Base-by-base conservation (phyloP, 2,888 invertebrate genomes). In the Trissoscelio sp. region DNA sequence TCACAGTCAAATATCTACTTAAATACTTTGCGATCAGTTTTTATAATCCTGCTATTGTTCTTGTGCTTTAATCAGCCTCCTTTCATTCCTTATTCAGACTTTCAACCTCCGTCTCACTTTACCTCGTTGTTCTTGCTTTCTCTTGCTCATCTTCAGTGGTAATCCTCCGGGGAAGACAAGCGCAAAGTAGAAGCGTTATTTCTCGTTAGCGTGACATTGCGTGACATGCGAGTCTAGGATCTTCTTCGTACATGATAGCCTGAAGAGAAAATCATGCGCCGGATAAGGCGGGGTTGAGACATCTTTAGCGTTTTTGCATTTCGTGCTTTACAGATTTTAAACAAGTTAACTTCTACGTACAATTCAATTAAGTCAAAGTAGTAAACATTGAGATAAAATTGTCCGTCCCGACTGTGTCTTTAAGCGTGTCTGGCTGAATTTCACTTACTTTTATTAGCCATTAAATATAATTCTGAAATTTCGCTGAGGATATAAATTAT, bases 111-210 rank as follows among this genome's bases (percentile, higher is more conserved):
- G 22, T 74, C 80, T 69, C 48, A 46, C 53, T 79, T 62, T 69
- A 39, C 58, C 74, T 55, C 57, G 55, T 75, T 57, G 55, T 55
- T 70, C 67, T 60, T 14, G 62, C 74, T 75, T 80, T 80, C 69
- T 58, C 80, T 75, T 81, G 70, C 64, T 75, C 70, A 75, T 81
- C 74, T 81, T 81, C 53, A 70, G 66, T 39, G 24, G 75, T 72
- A 81, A 81, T 81, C 72, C 80, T 70, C 75, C 12, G 4, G 75
- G 74, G 80, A 81, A 75, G 75, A 75, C 80, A 75, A 75, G 80
- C 80, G 80, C 75, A 70, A 81, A 75, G 80, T 75, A 75, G 80
- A 81, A 75, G 80, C 75, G 75, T 81, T 81, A 81, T 75, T 81
- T 81, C 80, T 81, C 80, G 80, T 81, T 81, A 81, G 81, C 58